A percentile compares a stretch with the other conserved stretches of the same genome.
phyloP scores from a whole-genome alignment of 2,113 vertebrate species.

The Microtus ochrogaster region DNA sequence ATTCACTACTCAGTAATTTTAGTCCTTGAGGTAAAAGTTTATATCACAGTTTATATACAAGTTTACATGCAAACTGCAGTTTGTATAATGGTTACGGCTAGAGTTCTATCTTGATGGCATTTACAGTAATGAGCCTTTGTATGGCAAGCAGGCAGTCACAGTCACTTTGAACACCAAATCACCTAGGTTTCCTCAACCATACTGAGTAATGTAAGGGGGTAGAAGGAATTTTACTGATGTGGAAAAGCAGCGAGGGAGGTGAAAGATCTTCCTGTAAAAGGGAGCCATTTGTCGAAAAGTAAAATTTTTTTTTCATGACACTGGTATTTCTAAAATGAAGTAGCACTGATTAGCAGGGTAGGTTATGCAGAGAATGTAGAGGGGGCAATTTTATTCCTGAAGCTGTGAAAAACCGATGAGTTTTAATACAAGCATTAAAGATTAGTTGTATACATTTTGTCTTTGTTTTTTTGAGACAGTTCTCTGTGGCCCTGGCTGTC shows the following conservation, averaged over 20 bases:
- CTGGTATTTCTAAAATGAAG: neutral
- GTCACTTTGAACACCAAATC: neutral
- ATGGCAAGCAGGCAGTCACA: neutral
- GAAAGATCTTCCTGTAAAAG: neutral
- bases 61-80: neutral
- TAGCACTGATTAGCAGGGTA: neutral
- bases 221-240: neutral
- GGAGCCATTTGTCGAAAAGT: neutral
- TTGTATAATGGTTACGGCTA: neutral
- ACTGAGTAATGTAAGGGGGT: neutral
- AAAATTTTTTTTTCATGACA: neutral
- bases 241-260: neutral
- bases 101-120: neutral
- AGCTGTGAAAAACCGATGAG: neutral
- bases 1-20: neutral
- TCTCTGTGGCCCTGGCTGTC: neutral
- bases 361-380: neutral
- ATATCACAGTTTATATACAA: neutral
- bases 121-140: conserved; percentile 4
- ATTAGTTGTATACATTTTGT: neutral
- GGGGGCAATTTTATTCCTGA: neutral
- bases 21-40: conserved; percentile 32
- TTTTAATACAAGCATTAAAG: conserved; percentile 31
- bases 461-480: neutral
- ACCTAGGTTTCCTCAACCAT: neutral